Percentiles rank a stretch among this genome's conserved stretches.
These are phyloP conservation scores for Tapirus indicus DNA, from an alignment of 2,797 vertebrate species.

Conservation along the genomic window DNA sequence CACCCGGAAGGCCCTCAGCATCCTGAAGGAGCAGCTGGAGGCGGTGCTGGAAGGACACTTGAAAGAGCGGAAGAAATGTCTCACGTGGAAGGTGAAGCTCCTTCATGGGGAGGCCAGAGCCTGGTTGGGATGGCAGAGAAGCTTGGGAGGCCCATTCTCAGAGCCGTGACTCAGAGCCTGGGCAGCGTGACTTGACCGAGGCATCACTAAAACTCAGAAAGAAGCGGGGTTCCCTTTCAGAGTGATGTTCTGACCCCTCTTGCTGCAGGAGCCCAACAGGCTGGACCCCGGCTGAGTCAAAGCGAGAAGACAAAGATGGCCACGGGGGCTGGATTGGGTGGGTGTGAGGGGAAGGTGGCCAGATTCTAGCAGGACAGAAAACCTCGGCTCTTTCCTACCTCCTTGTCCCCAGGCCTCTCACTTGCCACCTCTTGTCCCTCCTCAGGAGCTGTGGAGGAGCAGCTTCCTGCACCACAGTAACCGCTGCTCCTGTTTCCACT, in stretches of 20 bases:
- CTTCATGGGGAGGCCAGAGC: not conserved
- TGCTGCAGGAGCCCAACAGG: not conserved
- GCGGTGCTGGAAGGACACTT: constrained; percentile 94
- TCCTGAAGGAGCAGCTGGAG: constrained; percentile 95
- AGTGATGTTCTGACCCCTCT: not conserved
- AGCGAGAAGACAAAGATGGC: not conserved
- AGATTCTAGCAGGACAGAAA: not conserved
- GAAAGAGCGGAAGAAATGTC: constrained; percentile 87
- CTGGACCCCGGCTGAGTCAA: not conserved
- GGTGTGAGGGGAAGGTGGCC: rapidly evolving
- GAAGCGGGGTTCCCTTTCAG: not conserved
- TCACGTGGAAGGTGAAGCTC: constrained; percentile 91
- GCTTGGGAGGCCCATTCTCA: not conserved
- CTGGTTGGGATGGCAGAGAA: not conserved
- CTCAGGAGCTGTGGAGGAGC: constrained; percentile 93
- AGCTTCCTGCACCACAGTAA: constrained; percentile 97
- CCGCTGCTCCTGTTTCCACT: constrained; percentile 98
- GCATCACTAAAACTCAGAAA: not conserved
- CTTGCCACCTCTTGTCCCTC: not conserved
- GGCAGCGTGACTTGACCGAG: rapidly evolving
- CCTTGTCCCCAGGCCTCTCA: not conserved
- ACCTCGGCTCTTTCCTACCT: not conserved
- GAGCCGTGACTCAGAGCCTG: not conserved
- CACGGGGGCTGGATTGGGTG: not conserved
- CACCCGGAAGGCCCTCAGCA: constrained; percentile 94